Conservation (phyloP, 2,797 vertebrate genomes). For the Gymnodraco acuticeps region DNA sequence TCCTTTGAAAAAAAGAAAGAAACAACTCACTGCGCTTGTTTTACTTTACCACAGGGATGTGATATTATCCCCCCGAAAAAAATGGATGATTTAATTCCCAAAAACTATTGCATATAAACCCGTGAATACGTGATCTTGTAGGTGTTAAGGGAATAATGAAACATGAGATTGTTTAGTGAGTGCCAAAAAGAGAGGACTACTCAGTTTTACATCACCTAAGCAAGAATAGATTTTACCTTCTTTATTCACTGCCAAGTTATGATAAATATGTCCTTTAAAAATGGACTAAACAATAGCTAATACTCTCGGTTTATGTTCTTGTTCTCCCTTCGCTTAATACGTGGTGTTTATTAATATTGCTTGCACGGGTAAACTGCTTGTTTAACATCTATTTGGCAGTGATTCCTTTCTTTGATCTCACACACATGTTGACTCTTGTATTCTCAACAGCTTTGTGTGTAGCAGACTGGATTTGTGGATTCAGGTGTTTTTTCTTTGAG, state of each 20-base stretch:
- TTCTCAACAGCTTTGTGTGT: not conserved
- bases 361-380: not conserved
- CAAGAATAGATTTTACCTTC: not conserved
- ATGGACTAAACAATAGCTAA: conserved; percentile 7
- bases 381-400: not conserved
- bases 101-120: conserved; percentile 29
- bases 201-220: not conserved
- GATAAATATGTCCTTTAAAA: conserved; percentile 20
- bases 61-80: too few species aligned
- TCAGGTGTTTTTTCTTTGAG: conserved; percentile 9
- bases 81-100: too few species aligned
- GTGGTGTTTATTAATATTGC: conserved; percentile 18
- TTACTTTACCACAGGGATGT: conserved; percentile 29
- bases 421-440: not conserved
- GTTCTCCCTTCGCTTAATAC: conserved; percentile 15
- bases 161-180: conserved; percentile 4
- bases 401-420: not conserved
- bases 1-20: conserved; percentile 5
- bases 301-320: conserved; percentile 12
- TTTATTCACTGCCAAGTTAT: conserved; percentile 5
- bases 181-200: conserved; percentile 1
- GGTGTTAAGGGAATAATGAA: conserved; percentile 14
- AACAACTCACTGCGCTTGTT: conserved; percentile 33
- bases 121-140: conserved; percentile 15
- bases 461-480: not conserved